A percentile compares a stretch with the other conserved stretches of the same genome.
These are phyloP conservation scores for Lycia hirtaria DNA, from an alignment of 2,888 invertebrate species.

Conservation along the genomic window DNA sequence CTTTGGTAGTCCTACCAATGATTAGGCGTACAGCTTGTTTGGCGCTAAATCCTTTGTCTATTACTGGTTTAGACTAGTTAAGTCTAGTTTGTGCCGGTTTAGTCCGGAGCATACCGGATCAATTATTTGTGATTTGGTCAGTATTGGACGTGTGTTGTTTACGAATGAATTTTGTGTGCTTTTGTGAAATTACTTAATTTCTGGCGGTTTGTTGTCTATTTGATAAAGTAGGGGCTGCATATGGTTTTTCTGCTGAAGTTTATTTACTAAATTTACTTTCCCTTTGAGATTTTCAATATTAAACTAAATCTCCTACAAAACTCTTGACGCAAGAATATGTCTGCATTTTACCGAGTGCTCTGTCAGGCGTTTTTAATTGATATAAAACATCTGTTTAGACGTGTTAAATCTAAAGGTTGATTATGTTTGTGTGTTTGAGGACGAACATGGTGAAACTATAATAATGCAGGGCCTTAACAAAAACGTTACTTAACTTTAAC, in stretches of 20 bases:
- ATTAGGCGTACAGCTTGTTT: slow-evolving; percentile 63
- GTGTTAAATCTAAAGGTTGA: too few relatives aligned
- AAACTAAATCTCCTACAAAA: not conserved
- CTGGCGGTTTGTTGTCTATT: slow-evolving; percentile 39
- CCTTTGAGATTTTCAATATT: too few relatives aligned
- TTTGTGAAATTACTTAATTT: slow-evolving; percentile 23
- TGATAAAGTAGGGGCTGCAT: slow-evolving; percentile 12
- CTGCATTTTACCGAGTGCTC: not conserved
- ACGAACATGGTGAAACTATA: not conserved
- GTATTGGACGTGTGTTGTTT: slow-evolving; percentile 58
- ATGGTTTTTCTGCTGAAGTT: not conserved
- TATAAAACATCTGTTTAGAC: too few relatives aligned
- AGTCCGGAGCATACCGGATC: slow-evolving; percentile 53
- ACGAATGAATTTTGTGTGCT: slow-evolving; percentile 34
- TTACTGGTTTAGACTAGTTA: slow-evolving; percentile 51
- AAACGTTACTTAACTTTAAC: too few relatives aligned
- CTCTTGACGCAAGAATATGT: not conserved
- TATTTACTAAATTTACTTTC: too few relatives aligned
- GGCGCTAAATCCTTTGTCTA: slow-evolving; percentile 71
- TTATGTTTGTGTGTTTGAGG: too few relatives aligned
- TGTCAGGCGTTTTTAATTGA: not conserved
- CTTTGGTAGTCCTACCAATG: slow-evolving; percentile 41
- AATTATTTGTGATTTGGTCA: slow-evolving; percentile 66
- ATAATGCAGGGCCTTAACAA: too few relatives aligned
- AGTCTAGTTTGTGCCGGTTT: slow-evolving; percentile 37